Conservation (phyloP, 2,888 invertebrate species). For the Microchrysa polita region DNA sequence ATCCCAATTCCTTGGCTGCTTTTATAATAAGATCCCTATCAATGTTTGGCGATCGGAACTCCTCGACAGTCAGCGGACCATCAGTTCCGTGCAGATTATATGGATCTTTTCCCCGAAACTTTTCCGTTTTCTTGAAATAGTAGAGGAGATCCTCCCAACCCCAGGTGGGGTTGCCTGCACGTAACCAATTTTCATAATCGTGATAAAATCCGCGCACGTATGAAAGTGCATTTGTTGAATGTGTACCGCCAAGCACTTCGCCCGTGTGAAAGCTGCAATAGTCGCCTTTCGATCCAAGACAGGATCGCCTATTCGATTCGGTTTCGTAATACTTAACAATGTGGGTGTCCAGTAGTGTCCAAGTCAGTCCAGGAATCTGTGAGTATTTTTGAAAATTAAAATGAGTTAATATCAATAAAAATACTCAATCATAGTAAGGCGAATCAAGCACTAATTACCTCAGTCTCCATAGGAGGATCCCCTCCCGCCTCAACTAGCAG, state of each 20-base stretch:
- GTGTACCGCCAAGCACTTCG: slow-evolving; percentile 23
- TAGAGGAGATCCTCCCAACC: slow-evolving; percentile 76
- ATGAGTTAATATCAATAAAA: no score
- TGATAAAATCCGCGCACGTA: slow-evolving; percentile 69
- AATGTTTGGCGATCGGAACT: slow-evolving; percentile 73
- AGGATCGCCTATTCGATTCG: background rate
- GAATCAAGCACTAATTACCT: slow-evolving; percentile 60
- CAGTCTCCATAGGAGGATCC: slow-evolving; percentile 68
- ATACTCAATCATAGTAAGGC: no score
- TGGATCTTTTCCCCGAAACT: slow-evolving; percentile 71
- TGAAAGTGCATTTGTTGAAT: slow-evolving; percentile 61
- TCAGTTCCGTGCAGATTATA: slow-evolving; percentile 68
- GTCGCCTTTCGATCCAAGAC: background rate
- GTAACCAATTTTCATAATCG: slow-evolving; percentile 71
- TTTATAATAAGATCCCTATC: slow-evolving; percentile 66
- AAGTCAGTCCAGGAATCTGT: slow-evolving; percentile 20
- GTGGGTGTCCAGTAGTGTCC: background rate
- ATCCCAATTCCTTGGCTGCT: slow-evolving; percentile 66
- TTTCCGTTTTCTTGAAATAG: slow-evolving; percentile 84
- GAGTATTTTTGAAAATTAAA: no score
- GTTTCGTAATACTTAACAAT: slow-evolving; percentile 14
- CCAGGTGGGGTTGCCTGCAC: slow-evolving; percentile 70
- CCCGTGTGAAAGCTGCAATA: slow-evolving; percentile 5
- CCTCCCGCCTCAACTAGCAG: slow-evolving; percentile 84
- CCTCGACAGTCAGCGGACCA: slow-evolving; percentile 75